phyloP scores from a whole-genome alignment of 64 coral and sea anemone species.

The Pocillopora verrucosa region DNA sequence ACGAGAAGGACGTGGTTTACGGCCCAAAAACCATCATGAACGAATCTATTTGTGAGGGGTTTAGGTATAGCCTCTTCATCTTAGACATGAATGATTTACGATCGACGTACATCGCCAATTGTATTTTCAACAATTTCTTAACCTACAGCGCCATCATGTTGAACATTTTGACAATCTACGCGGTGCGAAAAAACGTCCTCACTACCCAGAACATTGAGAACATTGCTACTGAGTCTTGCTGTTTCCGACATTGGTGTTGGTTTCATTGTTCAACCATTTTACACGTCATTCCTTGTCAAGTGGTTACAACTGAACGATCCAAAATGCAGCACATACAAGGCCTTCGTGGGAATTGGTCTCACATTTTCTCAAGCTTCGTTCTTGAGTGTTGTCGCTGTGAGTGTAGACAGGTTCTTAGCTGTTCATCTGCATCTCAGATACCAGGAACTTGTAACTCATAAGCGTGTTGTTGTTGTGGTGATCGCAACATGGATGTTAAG shows the following conservation, averaged over 20 bases:
- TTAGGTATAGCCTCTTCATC: not conserved
- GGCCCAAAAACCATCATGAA: too few relatives aligned
- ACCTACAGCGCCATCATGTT: not conserved
- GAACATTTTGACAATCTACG: not conserved
- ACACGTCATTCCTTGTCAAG: not conserved
- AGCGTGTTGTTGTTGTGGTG: not conserved
- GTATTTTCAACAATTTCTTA: not conserved
- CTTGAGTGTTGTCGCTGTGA: not conserved
- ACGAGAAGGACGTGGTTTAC: too few relatives aligned
- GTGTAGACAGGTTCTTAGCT: conserved; percentile 9
- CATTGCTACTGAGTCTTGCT: not conserved
- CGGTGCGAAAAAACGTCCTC: not conserved
- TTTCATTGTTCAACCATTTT: not conserved
- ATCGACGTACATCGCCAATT: not conserved
- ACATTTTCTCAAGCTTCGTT: not conserved
- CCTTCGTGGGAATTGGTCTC: not conserved
- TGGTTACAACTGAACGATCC: not conserved
- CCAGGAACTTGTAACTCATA: not conserved
- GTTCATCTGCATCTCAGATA: conserved; percentile 6
- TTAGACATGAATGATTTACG: not conserved
- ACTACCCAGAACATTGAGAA: not conserved
- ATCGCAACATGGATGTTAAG: not conserved
- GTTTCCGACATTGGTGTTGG: conserved; percentile 5
- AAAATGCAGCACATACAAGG: not conserved
- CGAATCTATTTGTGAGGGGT: not conserved